Base-by-base conservation (phyloP, 2,888 invertebrate species). In the Hirtodrosophila histrioides region DNA sequence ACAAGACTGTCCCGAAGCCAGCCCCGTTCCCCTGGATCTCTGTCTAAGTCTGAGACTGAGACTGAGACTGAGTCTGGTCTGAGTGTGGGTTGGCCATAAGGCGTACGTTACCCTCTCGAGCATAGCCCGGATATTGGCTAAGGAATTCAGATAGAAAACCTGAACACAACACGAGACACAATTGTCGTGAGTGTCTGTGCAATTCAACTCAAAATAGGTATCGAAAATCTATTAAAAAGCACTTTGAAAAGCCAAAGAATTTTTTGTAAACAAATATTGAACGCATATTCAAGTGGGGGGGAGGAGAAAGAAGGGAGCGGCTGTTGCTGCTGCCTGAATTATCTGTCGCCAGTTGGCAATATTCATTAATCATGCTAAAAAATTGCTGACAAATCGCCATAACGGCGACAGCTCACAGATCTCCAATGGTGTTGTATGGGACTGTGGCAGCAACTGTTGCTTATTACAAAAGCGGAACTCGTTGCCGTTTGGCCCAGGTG, bases 331-430 rank as follows among this genome's bases (percentile, higher is more conserved):
- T 17, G 17, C 17, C 17, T 17, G 63, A 75, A 70, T 70, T 78
- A 64, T 61, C 55, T 78, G 86, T 82, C 82, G 83, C 83, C 73
- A 67, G 70, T 56, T 74, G 53, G 75, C 78, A 70, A 68, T 69
- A 61, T 75, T 80, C 85, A 86, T 86, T 86, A 86, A 86, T 86
- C 88, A 86, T 69, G 75, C 56, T 69, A 64, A 65, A 36, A 33
- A 27, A 41, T 63, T 69, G 69, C 86, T 78, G 88, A 88, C 88
- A 86, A 86, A 85, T 87, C 55, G 72, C 68, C 77, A 83, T 80
- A 82, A 85, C 74, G 72, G 81, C 68, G 74, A 70, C 76, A 65
- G 66, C 69, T 51, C 46, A n/a, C 49, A 54, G 41, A 51, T 55
- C 29, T 66, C 48, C 48, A 66, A 53, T 71, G 53, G 36, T 65